Evolutionary conservation across 2,888 invertebrate genomes (phyloP).

Genomic region (Oligia strigilis): DNA sequence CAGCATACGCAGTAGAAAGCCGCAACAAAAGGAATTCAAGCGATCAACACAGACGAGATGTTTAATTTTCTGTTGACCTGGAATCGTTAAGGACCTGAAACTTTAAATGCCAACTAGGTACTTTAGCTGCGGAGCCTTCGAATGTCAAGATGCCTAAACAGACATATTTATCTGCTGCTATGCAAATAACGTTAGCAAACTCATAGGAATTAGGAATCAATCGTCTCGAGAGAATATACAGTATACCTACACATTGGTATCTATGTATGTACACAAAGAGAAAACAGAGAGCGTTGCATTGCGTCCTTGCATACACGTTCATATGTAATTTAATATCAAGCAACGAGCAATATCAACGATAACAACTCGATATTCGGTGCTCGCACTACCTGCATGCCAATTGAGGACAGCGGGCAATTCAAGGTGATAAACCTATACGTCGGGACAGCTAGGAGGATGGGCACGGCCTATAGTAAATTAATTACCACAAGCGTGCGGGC

Average conservation of each 20-base stretch:
- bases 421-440: constrained; percentile 50
- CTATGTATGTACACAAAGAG: constrained; percentile 9
- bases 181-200: constrained; percentile 29
- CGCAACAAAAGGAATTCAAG: constrained; percentile 32
- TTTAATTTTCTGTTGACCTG: constrained; percentile 26
- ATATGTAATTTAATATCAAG: constrained; percentile 48
- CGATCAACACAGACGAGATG: constrained; percentile 13
- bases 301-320: constrained; percentile 28
- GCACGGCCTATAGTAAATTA: constrained; percentile 77
- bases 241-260: not conserved
- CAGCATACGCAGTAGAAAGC: constrained; percentile 44
- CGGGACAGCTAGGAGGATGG: constrained; percentile 35
- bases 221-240: constrained; percentile 26
- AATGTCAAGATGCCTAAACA: constrained; percentile 34
- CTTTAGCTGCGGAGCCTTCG: not conserved
- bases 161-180: constrained; percentile 11
- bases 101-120: constrained; percentile 7
- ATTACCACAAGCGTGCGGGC: constrained; percentile 78
- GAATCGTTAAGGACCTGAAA: constrained; percentile 21
- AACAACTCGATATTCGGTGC: constrained; percentile 49
- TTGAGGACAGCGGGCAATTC: constrained; percentile 64
- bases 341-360: constrained; percentile 31
- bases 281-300: constrained; percentile 33
- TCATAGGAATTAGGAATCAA: constrained; percentile 31
- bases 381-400: constrained; percentile 62